Evolutionary conservation across 2,113 vertebrate genomes (phyloP), one percentile per base, ranked within the genome.

Genomic region (Trichomycterus rosablanca): DNA sequence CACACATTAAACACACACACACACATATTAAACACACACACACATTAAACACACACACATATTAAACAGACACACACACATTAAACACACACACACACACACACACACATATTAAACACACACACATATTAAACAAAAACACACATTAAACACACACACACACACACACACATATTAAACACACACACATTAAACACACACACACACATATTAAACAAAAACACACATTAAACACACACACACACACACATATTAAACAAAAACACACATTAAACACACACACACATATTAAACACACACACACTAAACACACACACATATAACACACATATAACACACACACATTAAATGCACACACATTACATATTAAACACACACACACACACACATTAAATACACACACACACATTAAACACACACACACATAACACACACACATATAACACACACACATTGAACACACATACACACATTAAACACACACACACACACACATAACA

Each of bases 101-200:
- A 42, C 48, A 88, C 86, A 3, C 7, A 4, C 7, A 30, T 4
- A 30, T 4, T 16, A 68, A 58, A 77, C 30, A 34, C 39, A 19
- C 2, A 42, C 60, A 46, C 26, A 40, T 1, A 28, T 18, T n/a
- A 40, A 4, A n/a, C 4, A 44, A n/a, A 19, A 3, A 18, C 16
- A 15, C 42, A 44, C 22, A 24, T n/a, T n/a, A n/a, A n/a, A n/a
- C 11, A n/a, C n/a, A n/a, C n/a, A n/a, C n/a, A n/a, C n/a, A n/a
- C n/a, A n/a, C n/a, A n/a, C n/a, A n/a, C n/a, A n/a, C n/a, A n/a
- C n/a, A n/a, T n/a, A n/a, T n/a, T n/a, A n/a, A n/a, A 9, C 45
- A 52, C 26, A 51, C 7, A 18, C 8, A 37, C 16, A 20, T 14
- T n/a, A n/a, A n/a, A 4, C 3, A 9, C 28, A 59, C 18, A 49